Base-by-base conservation (phyloP, 2,888 invertebrate species). In the Dynastes maya region DNA sequence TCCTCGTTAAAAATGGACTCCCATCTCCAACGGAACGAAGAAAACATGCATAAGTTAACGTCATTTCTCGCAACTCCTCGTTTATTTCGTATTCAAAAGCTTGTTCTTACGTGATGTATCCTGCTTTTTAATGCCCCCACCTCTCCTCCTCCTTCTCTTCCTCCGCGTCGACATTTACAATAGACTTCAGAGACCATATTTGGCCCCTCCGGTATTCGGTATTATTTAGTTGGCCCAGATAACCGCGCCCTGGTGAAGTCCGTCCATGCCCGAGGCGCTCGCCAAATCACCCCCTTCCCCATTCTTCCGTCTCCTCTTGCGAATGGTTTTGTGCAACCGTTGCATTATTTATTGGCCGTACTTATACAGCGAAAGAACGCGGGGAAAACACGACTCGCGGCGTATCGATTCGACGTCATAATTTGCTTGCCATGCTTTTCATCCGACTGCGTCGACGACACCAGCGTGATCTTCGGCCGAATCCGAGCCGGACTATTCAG, bases 341-440 rank as follows among this genome's bases (percentile, higher is more conserved):
- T 61, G 72, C 72, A 74, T 45, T 74, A 74, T 61, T 74, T 74
- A 74, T 61, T 61, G 45, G 61, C 29, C 72, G 22, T 45, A 74
- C 61, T 58, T 58, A 58, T 8, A 58, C 16, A 22, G 4, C 13
- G 13, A 74, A 45, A 29, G 16, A 22, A 29, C 40, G 4, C n/a
- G 13, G 53, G 51, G 49, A 51, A 51, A 51, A 68, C 68, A 51
- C 27, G 55, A 58, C 51, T 51, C 49, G 29, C 51, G 49, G 27
- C 27, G 40, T 61, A 40, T 40, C 40, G 61, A 74, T 74, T 61
- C 61, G 27, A 61, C 61, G 61, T 61, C 61, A 61, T 61, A 74
- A 74, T 61, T 61, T 74, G 72, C 72, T 74, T 74, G 61, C 61
- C 13, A 61, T 49, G 72, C 61, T 61, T 45, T 40, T 37, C 40